phyloP scores from a whole-genome alignment of 2,888 invertebrate species.

The Cataglyphis albicans region DNA sequence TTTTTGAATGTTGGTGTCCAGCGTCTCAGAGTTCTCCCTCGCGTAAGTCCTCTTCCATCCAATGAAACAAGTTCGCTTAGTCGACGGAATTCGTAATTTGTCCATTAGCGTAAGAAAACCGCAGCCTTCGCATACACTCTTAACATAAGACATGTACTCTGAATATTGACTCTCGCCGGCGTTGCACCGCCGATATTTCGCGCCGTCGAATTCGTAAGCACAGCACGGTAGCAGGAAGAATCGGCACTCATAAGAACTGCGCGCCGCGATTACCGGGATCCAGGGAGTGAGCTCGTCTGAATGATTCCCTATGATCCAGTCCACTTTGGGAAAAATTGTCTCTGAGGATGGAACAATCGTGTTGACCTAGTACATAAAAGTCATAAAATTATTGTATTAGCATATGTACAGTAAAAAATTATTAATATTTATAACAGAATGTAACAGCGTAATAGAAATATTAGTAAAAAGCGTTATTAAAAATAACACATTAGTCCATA shows the following conservation, averaged over 20 bases:
- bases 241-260: constrained; percentile 91
- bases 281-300: constrained; percentile 99
- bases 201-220: constrained; percentile 95
- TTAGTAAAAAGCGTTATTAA: constrained; percentile 18
- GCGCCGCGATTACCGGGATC: constrained; percentile 97
- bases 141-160: constrained; percentile 90
- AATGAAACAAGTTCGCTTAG: constrained; percentile 94
- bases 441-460: background rate
- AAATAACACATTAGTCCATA: constrained; percentile 19
- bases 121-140: constrained; percentile 89
- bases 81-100: constrained; percentile 97
- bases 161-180: constrained; percentile 92
- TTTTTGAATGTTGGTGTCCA: constrained; percentile 86
- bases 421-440: background rate
- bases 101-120: constrained; percentile 93
- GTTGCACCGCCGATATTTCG: constrained; percentile 92
- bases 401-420: background rate
- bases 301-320: constrained; percentile 99
- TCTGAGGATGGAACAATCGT: constrained; percentile 90
- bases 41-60: constrained; percentile 86
- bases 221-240: constrained; percentile 98
- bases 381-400: background rate
- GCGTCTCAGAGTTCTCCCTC: constrained; percentile 79
- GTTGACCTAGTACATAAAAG: constrained; percentile 87
- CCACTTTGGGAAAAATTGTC: constrained; percentile 90